phyloP scores from a whole-genome alignment of 2,113 vertebrate species.

The Coturnix japonica region DNA sequence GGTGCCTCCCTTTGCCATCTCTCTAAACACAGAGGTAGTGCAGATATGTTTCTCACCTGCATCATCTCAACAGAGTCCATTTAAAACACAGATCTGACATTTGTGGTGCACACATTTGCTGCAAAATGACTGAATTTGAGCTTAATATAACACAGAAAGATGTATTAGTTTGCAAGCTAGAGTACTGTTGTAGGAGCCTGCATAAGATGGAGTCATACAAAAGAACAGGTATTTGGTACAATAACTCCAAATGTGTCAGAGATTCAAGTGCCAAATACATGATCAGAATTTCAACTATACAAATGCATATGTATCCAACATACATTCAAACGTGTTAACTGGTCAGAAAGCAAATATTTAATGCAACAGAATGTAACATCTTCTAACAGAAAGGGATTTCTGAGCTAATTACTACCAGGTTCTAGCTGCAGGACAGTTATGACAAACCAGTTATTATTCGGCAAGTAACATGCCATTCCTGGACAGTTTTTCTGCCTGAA shows the following conservation, averaged over 20 bases:
- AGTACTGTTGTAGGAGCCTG: fast-evolving
- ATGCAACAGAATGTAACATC: neutral
- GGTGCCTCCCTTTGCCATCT: neutral
- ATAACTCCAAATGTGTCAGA: neutral
- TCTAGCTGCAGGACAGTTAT: neutral
- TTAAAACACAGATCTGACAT: neutral
- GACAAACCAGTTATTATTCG: neutral
- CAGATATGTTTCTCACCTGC: neutral
- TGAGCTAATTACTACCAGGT: neutral
- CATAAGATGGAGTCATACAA: neutral
- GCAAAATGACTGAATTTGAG: neutral
- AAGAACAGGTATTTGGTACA: neutral
- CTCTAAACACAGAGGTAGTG: neutral
- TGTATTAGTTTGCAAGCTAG: neutral
- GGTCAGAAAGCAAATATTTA: neutral
- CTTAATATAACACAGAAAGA: neutral
- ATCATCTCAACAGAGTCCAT: neutral
- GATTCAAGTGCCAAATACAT: neutral
- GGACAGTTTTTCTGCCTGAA: neutral
- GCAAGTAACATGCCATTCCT: neutral
- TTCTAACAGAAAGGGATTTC: neutral
- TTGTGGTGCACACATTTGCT: neutral
- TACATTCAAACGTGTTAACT: neutral
- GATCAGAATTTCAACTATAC: neutral
- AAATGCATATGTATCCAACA: neutral